Evolutionary conservation across 2,797 vertebrate genomes (phyloP).

Genomic region (Sitta carolinensis): DNA sequence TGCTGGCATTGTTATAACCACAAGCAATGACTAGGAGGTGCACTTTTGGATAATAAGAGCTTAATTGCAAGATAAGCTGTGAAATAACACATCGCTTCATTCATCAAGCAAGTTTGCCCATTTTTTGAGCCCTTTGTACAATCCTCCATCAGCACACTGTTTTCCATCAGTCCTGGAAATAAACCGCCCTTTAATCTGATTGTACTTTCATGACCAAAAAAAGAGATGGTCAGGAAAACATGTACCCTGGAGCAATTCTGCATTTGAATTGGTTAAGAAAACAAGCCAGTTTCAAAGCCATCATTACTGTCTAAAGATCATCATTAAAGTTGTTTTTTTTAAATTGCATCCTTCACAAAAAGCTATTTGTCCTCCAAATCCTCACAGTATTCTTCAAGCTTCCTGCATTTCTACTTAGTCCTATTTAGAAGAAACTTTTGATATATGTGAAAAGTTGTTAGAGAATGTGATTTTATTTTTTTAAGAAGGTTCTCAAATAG

Average conservation of each 20-base stretch:
- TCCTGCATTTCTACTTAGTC: neutral
- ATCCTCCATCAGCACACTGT: neutral
- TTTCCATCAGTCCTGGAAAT: neutral
- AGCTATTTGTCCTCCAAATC: neutral
- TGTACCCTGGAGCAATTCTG: constrained; percentile 2
- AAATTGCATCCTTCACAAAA: constrained; percentile 14
- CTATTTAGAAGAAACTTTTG: neutral
- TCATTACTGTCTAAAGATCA: neutral
- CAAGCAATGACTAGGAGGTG: neutral
- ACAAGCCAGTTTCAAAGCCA: constrained; percentile 5
- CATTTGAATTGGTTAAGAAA: neutral
- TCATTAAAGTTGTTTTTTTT: constrained; percentile 12
- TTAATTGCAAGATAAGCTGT: neutral
- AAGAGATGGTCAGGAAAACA: neutral
- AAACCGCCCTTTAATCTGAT: neutral
- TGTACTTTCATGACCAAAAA: neutral
- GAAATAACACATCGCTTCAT: neutral
- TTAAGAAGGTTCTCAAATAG: neutral
- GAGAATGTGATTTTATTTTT: neutral
- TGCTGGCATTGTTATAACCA: neutral
- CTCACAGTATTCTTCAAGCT: neutral
- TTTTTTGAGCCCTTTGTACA: neutral
- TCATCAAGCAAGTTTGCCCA: neutral
- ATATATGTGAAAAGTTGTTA: neutral
- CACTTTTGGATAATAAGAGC: neutral